Conservation (phyloP, 2,797 vertebrate species). For the Hemibagrus guttatus region DNA sequence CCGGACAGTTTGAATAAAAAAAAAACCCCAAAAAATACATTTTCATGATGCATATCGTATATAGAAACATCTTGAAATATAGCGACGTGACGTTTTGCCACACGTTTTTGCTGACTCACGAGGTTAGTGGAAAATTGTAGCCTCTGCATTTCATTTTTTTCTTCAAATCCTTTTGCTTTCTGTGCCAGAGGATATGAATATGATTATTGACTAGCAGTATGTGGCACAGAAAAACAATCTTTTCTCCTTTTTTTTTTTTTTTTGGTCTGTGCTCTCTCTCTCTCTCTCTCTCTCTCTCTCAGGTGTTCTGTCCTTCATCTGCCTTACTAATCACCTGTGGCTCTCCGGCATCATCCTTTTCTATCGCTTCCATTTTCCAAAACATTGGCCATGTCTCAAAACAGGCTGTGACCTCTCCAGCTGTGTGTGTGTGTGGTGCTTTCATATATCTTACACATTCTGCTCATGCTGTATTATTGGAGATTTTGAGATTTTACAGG, state of each 20-base stretch:
- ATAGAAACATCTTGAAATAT: neutral
- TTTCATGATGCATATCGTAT: neutral
- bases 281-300: conserved; percentile 87
- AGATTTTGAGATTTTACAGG: conserved; percentile 6
- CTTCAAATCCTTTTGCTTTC: neutral
- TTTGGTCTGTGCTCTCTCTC: conserved; percentile 77
- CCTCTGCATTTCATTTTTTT: neutral
- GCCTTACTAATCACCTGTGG: conserved; percentile 91
- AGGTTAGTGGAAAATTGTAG: neutral
- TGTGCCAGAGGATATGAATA: conserved; percentile 17
- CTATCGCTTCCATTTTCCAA: conserved; percentile 75
- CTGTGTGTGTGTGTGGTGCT: conserved; percentile 13
- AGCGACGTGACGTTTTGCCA: neutral
- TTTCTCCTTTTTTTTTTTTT: conserved; percentile 69
- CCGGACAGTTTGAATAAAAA: too few species aligned
- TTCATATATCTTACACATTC: conserved; percentile 1
- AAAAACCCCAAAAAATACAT: too few species aligned
- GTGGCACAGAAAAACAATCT: conserved; percentile 29
- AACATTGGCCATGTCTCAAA: conserved; percentile 67
- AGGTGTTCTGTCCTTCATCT: conserved; percentile 97
- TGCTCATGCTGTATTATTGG: conserved; percentile 15
- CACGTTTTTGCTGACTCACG: neutral
- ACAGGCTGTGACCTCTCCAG: conserved; percentile 71
- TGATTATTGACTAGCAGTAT: neutral
- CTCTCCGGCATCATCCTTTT: conserved; percentile 73